Base-by-base conservation (phyloP, 2,113 vertebrate species). In the Marmota flaviventris region DNA sequence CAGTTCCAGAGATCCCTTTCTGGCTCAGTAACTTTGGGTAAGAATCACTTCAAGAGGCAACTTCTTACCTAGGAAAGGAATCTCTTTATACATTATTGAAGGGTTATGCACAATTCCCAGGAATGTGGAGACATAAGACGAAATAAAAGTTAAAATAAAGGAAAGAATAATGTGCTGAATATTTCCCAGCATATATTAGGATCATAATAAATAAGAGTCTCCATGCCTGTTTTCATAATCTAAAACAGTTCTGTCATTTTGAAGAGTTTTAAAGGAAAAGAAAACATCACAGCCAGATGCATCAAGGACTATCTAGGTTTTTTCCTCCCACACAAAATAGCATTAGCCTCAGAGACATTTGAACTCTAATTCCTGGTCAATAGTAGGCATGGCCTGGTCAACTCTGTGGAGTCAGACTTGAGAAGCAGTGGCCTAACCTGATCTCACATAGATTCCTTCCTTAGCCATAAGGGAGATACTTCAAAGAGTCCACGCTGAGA, bases 41-140 rank as follows among this genome's bases (percentile, higher is more conserved):
- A 79, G 37, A 58, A 81, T 84, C n/a, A 14, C 37, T 87, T 16
- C 18, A 86, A 96, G 34, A 73, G 39, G 3, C 11, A 63, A 61
- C 51, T 96, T 93, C 13, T 83, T 81, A 70, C 51, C 27, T 83
- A 69, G 51, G 81, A 76, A 83, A 82, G 22, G 48, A 85, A 78
- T 4, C 6, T 83, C 58, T 84, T 37, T 70, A 42, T 18, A 56
- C 9, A n/a, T 48, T 63, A 70, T 22, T 73, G 11, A 5, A 82
- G 27, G 8, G 3, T 82, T 85, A n/a, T 20, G 34, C 18, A 20
- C 7, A 51, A 63, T 13, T 76, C 32, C 29, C 4, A 45, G 61
- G 29, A 22, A 9, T 92, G 6, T 20, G 24, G 11, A 8, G 77
- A 39, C 24, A 5, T 73, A 8, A 83, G 61, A 61, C 22, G 0